Evolutionary conservation across 2,113 vertebrate species (phyloP).

Genomic region (Thinocorus orbignyianus): DNA sequence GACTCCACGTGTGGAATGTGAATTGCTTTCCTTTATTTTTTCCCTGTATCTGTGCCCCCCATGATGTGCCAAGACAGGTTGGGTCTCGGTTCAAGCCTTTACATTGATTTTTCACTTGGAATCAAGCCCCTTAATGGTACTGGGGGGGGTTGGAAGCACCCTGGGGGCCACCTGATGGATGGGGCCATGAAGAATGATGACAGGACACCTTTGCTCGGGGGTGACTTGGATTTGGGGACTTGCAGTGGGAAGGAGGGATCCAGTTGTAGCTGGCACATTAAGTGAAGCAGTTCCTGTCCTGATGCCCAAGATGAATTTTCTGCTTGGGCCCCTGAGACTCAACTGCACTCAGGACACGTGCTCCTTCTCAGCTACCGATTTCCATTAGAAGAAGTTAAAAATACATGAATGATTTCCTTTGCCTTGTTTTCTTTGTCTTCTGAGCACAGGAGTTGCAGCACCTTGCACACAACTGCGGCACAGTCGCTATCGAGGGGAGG

Average conservation of each 20-base stretch:
- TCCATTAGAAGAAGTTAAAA: background rate
- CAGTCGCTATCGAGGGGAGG: accelerated
- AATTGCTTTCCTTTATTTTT: background rate
- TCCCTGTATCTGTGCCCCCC: no score
- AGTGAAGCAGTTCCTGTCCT: background rate
- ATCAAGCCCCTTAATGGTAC: background rate
- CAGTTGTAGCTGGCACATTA: no score
- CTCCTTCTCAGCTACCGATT: background rate
- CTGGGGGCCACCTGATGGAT: background rate
- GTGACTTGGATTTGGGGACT: background rate
- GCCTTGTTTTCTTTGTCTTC: background rate
- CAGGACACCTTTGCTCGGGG: accelerated
- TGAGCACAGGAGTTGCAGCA: background rate
- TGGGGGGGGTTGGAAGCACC: background rate
- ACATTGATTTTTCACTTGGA: background rate
- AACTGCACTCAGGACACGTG: background rate
- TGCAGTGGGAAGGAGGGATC: background rate
- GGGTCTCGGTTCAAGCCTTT: background rate
- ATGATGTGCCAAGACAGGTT: accelerated
- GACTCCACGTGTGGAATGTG: background rate
- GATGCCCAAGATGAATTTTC: background rate
- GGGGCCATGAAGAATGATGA: background rate
- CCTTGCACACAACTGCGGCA: background rate
- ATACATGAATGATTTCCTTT: background rate
- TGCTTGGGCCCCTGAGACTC: background rate